Base-by-base conservation (phyloP, 2,113 vertebrate species). In the Mesembrinibis cayennensis region DNA sequence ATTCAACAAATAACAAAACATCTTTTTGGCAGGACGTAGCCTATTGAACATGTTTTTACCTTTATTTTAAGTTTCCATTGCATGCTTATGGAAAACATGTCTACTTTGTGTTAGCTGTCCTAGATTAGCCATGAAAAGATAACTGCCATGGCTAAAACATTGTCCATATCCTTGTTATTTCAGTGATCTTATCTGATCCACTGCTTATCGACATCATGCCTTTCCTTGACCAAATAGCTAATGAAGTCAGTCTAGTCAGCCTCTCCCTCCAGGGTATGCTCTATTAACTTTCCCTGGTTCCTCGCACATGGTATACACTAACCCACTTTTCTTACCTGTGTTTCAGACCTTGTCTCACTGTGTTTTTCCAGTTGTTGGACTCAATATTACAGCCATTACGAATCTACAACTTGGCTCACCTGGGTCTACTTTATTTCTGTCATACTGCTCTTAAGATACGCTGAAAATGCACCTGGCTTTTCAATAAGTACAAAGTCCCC, bases 181-280 rank as follows among this genome's bases (percentile, higher is more conserved):
- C 56, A 59, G 7, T 26, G 32, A 65, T 38, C 62, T 84, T 45
- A 59, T 21, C 77, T 44, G 56, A 77, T 69, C 65, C 36, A 22
- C 44, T 72, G 59, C 52, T 79, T 67, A 56, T 40, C 63, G 70
- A 17, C 40, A 63, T 56, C 47, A 40, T 9, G 36, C 52, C n/a
- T 29, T n/a, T 55, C 32, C 83, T 42, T 44, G 10, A 73, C 44
- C 30, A 89, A 90, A 55, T 6, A 49, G 2, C 42, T 77, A 17
- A 69, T 32, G 13, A 40, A 67, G 13, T 67, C 47, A 66, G 38
- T 36, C 11, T 27, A 36, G 40, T 26, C 36, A 27, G 36, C 44
- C 42, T 36, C 30, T 65, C 49, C 40, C 17, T 32, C 65, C 0
- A 0, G 21, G 26, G 16, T 45, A 26, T 0, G 1, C 56, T 81